Conservation (phyloP, 2,113 vertebrate species). For the Malurus melanocephalus region DNA sequence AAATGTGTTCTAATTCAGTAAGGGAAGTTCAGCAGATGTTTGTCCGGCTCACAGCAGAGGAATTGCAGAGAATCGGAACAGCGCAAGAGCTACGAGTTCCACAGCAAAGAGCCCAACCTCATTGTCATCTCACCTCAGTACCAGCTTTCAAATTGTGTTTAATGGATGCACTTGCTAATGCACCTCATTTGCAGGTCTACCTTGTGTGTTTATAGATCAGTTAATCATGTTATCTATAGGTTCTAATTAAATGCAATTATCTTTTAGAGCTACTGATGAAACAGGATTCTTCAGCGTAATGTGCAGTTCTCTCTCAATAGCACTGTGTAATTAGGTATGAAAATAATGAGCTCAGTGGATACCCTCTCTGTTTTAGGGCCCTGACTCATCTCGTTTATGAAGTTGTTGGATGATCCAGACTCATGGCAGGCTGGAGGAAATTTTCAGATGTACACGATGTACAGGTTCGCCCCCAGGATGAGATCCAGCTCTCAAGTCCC, state of each 20-base stretch:
- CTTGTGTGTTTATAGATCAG: neutral
- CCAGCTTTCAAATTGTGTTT: neutral
- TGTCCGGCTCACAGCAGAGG: neutral
- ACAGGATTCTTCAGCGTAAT: neutral
- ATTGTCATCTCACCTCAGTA: neutral
- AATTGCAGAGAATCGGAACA: neutral
- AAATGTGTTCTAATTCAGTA: neutral
- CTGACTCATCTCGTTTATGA: conserved; percentile 42
- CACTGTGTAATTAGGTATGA: conserved; percentile 26
- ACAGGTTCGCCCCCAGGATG: neutral
- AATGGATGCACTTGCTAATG: neutral
- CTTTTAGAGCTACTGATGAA: conserved; percentile 5
- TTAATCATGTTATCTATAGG: neutral
- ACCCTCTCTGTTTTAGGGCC: conserved; percentile 7
- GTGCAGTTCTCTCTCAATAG: conserved; percentile 25
- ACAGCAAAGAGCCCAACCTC: neutral
- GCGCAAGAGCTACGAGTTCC: neutral
- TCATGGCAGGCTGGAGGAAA: neutral
- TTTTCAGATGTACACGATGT: neutral
- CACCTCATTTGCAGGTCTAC: neutral
- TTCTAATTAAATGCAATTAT: conserved; percentile 31
- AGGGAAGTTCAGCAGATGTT: neutral
- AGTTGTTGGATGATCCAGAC: neutral
- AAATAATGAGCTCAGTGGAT: conserved; percentile 33
- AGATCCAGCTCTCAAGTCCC: neutral